Evolutionary conservation across 23 tunicate genomes (phyloP), one percentile per base, ranked within the genome.

Genomic region (Corella eumyota): DNA sequence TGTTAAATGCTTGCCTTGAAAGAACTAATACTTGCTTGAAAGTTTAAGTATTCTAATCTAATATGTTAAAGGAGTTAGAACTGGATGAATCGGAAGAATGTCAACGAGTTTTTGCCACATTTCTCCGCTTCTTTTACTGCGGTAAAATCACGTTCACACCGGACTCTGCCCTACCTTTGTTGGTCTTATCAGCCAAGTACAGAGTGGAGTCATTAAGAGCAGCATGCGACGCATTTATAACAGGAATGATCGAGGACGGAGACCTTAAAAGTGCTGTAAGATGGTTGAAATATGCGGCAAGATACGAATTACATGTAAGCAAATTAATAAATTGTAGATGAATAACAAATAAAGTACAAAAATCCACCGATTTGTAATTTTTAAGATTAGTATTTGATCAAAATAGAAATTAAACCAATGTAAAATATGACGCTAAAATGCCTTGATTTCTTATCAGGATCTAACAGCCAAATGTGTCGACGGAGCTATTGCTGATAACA

Each of bases 391-490:
- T n/a, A n/a, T n/a, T n/a, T n/a, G n/a, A n/a, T n/a, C n/a, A n/a
- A n/a, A n/a, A n/a, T n/a, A n/a, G n/a, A n/a, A n/a, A n/a, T n/a
- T n/a, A n/a, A n/a, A n/a, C n/a, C n/a, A n/a, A n/a, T n/a, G n/a
- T n/a, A n/a, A n/a, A n/a, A n/a, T n/a, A n/a, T n/a, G n/a, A n/a
- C n/a, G n/a, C n/a, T n/a, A n/a, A n/a, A n/a, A n/a, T n/a, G n/a
- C n/a, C n/a, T 40, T 40, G 48, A 11, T 63, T 11, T 21, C 44
- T 57, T 67, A 50, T 36, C 61, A 93, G 86, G 99, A 93, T 52
- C 73, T 93, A 13, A 92, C 99, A 2, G 59, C 76, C 21, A 93
- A 84, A 61, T 93, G 99, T 73, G 99, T 93, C 7, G 94, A 93
- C 55, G 99, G 99, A 7, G 99, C 93, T 1, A 84, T 93, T 34